Base-by-base conservation (phyloP, 2,113 vertebrate species). In the Ranitomeya variabilis region DNA sequence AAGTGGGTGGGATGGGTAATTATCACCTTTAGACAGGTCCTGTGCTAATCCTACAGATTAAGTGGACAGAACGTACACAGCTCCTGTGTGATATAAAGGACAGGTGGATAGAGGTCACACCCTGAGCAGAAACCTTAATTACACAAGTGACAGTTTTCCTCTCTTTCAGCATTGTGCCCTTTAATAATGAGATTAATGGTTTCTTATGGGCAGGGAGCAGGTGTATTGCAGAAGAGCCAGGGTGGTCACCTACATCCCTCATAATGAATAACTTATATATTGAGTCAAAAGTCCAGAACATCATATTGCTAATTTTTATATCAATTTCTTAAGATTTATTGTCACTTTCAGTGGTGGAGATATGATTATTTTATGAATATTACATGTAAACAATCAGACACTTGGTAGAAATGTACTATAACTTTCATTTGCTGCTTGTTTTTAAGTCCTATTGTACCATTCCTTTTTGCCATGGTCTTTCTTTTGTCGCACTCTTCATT, bases 11-110 rank as follows among this genome's bases (percentile, higher is more conserved):
- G 62, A 19, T 87, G 78, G 91, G 87, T 92, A 91, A 92, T 91
- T 89, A 92, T 87, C 90, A 90, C 90, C 83, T 89, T 7, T 51
- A 89, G 77, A 91, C 91, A 93, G 87, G 86, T 91, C 90, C 92
- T 91, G 80, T 86, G 91, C 91, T 92, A 92, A 92, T 90, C 91
- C 74, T 89, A 87, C 87, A 92, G 92, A 93, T 92, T 90, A 92
- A 74, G 85, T 80, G 86, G 91, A 89, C 86, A 84, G 91, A 92
- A 92, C 7, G 7, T 57, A 37, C 57, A 26, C 91, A 85, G 67
- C 89, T 90, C 69, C 90, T 82, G 92, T 90, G 83, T 89, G 89
- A 90, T 90, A 90, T 88, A 92, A 87, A 91, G 90, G 91, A 90
- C 92, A 93, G 93, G 92, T 91, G 90, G 15, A 89, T 86, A 55